Percentiles rank a stretch among this genome's conserved stretches.
phyloP scores from a whole-genome alignment of 2,113 vertebrate species.

The Arvicanthis niloticus region DNA sequence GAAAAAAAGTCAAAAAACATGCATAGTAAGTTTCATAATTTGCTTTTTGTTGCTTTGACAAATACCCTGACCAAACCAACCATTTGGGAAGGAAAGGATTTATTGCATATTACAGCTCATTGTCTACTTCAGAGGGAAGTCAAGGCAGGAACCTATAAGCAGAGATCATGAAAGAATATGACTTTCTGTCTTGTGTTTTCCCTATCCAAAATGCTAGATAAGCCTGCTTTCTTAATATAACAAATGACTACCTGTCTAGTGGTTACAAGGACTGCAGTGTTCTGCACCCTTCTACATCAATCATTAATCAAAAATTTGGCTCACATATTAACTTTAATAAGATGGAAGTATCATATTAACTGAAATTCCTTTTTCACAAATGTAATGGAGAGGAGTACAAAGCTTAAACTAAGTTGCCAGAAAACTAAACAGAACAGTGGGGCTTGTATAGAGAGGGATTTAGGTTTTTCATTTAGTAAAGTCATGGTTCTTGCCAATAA shows the following conservation, averaged over 20 bases:
- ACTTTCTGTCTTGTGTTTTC: neutral
- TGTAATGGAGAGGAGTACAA: neutral
- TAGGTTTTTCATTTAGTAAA: conserved; percentile 1
- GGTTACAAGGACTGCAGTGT: neutral
- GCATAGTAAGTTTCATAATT: neutral
- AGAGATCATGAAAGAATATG: neutral
- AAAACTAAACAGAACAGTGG: neutral
- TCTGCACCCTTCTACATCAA: neutral
- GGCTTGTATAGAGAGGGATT: neutral
- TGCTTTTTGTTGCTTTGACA: neutral
- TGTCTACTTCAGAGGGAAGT: too few species aligned
- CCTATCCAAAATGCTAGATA: fast-evolving
- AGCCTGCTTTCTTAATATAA: neutral
- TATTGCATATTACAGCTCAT: neutral
- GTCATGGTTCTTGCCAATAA: neutral
- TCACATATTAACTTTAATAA: neutral
- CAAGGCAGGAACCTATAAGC: neutral
- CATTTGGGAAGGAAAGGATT: neutral
- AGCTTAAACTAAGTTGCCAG: neutral
- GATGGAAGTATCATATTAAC: neutral
- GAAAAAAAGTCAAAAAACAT: neutral
- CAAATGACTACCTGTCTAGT: neutral
- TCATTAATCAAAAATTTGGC: neutral
- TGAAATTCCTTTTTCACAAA: neutral
- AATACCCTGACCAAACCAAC: neutral